Conservation (phyloP, 2,888 invertebrate species). For the Chirona hameri region DNA sequence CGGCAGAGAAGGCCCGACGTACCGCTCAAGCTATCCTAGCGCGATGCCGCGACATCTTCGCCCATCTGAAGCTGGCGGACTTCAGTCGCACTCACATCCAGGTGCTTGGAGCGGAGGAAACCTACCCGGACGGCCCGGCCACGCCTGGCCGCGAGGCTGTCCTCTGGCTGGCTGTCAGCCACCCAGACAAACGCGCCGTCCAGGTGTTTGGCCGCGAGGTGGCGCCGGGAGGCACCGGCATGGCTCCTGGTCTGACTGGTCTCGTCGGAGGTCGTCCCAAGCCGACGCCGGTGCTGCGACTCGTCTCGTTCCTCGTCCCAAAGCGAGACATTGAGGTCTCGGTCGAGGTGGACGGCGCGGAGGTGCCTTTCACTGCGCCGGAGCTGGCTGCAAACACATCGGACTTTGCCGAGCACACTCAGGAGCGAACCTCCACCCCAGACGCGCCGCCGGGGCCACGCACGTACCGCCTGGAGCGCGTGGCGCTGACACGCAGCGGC, state of each 20-base stretch:
- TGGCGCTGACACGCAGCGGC: constrained; percentile 53
- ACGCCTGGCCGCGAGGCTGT: constrained; percentile 47
- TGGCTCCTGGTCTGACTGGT: constrained; percentile 53
- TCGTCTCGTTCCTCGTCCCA: constrained; percentile 50
- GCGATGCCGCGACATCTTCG: constrained; percentile 44
- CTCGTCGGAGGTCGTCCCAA: constrained; percentile 52
- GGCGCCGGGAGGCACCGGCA: constrained; percentile 54
- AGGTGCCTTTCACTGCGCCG: background rate
- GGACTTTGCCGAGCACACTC: background rate
- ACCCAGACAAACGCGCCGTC: constrained; percentile 50
- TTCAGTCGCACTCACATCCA: constrained; percentile 49
- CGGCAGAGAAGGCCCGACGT: constrained; percentile 48
- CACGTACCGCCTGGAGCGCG: constrained; percentile 44
- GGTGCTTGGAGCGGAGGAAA: constrained; percentile 49
- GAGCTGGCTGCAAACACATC: background rate
- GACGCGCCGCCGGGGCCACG: background rate
- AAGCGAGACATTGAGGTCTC: constrained; percentile 45
- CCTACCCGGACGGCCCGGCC: constrained; percentile 44
- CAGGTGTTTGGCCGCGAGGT: constrained; percentile 51
- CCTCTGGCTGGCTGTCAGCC: constrained; percentile 52
- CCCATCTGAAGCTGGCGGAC: constrained; percentile 46
- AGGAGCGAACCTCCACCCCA: background rate
- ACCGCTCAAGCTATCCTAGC: constrained; percentile 50
- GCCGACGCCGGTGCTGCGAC: constrained; percentile 49
- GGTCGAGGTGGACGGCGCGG: constrained; percentile 30